Evolutionary conservation across 2,888 invertebrate genomes (phyloP), one percentile per base, ranked within the genome.

Genomic region (Parnassius glacialis): DNA sequence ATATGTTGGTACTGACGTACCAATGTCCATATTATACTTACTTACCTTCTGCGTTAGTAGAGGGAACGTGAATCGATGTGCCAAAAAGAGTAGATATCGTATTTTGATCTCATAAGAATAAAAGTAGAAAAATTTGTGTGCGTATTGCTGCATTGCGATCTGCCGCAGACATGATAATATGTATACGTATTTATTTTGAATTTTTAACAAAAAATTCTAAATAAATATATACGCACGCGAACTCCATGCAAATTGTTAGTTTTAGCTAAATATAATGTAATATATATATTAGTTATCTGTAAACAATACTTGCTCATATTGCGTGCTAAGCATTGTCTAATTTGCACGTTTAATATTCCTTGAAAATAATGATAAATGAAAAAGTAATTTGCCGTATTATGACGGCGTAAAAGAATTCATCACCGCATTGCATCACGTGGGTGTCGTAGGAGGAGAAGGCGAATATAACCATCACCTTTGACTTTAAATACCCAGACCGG

Each of bases 51-150:
- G 43, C 48, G 9, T 13, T 16, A 2, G 61, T 63, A 68, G 74
- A 76, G 75, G 71, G 70, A 68, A 75, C 72, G 80, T 80, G 83
- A 81, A 80, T 81, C 74, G 65, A 80, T 72, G 84, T 84, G 84
- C 84, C 85, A 85, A 85, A 84, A 66, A 64, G 71, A 76, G 70
- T 75, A 72, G 67, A 61, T 64, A 59, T 51, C 43, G 45, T 57
- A 60, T 20, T 20, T 53, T 53, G 51, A 55, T 45, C 16, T 51
- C 47, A 20, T 45, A 45, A 44, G 13, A 44, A 43, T 58, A 54
- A 34, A 44, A 50, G 7, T 34, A 5, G 34, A 34, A 34, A 34
- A 34, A 34, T 34, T 34, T 34, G 7, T 34, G 34, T 34, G 34
- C 5, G 34, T 34, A 7, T 34, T 34, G 34, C 34, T 7, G 5